Conservation (phyloP, 2,888 invertebrate species). For the Drosophila anomelani region DNA sequence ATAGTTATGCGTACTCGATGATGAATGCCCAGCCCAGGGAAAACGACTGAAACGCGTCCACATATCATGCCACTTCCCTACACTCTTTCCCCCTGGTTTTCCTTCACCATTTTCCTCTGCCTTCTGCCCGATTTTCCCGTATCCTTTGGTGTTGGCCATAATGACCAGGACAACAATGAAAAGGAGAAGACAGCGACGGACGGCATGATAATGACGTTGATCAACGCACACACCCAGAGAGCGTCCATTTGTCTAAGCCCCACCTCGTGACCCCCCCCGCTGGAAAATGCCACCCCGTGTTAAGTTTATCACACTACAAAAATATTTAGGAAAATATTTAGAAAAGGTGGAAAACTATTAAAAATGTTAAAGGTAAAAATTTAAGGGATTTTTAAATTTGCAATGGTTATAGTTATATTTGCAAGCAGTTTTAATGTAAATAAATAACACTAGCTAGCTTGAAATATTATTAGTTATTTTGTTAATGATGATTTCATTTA, state of each 20-base stretch:
- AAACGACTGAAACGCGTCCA: slow-evolving; percentile 51
- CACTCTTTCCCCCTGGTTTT: background rate
- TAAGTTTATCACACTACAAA: background rate
- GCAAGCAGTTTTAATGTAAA: background rate
- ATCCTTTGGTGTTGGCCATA: slow-evolving; percentile 66
- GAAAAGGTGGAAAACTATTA: background rate
- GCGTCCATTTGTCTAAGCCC: slow-evolving; percentile 70
- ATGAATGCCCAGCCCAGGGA: slow-evolving; percentile 32
- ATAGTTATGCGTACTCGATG: slow-evolving; percentile 33
- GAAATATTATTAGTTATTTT: background rate
- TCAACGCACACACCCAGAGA: slow-evolving; percentile 71
- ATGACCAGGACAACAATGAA: slow-evolving; percentile 56
- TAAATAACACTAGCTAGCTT: rapidly evolving
- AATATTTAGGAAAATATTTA: background rate
- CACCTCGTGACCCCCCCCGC: background rate
- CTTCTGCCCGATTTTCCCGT: slow-evolving; percentile 9
- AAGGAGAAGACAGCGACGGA: slow-evolving; percentile 41
- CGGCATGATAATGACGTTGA: slow-evolving; percentile 71
- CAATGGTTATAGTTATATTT: too few species aligned
- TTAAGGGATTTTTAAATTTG: background rate
- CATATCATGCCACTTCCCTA: slow-evolving; percentile 62
- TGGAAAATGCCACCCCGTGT: slow-evolving; percentile 7
- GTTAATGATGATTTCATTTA: too few species aligned
- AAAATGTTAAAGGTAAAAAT: background rate
- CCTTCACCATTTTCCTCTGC: background rate